Evolutionary conservation across 2,113 vertebrate species (phyloP).

Genomic region (Dipodomys ordii): DNA sequence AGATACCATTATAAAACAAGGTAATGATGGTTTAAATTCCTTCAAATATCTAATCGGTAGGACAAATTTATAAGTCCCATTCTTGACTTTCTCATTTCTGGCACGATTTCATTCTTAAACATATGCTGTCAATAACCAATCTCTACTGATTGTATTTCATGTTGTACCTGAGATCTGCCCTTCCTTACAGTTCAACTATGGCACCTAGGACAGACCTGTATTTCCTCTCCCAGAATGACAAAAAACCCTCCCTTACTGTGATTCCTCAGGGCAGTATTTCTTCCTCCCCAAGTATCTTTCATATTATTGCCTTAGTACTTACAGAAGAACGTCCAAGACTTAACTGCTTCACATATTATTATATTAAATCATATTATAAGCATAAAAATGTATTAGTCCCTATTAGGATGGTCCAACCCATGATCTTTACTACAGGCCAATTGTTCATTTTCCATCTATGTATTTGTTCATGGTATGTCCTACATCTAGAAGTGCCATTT

Average conservation of each 20-base stretch:
- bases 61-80: neutral
- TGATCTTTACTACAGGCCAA: neutral
- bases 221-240: neutral
- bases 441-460: neutral
- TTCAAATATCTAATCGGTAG: neutral
- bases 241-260: neutral
- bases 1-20: conserved; percentile 1
- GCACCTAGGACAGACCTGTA: neutral
- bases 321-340: neutral
- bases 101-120: neutral
- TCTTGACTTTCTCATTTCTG: neutral
- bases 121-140: neutral
- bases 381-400: too few relatives aligned
- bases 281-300: neutral
- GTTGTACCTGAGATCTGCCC: neutral
- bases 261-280: neutral
- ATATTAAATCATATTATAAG: conserved; percentile 12
- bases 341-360: neutral
- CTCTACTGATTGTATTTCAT: neutral
- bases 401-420: conserved; percentile 12
- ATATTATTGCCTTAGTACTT: neutral
- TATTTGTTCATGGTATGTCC: neutral
- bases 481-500: neutral
- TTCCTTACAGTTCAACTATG: neutral
- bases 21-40: neutral